These are phyloP conservation scores for Phymorhynchus buccinoides DNA, from an alignment of 1,140 invertebrate genomes.

Conservation along the genomic window DNA sequence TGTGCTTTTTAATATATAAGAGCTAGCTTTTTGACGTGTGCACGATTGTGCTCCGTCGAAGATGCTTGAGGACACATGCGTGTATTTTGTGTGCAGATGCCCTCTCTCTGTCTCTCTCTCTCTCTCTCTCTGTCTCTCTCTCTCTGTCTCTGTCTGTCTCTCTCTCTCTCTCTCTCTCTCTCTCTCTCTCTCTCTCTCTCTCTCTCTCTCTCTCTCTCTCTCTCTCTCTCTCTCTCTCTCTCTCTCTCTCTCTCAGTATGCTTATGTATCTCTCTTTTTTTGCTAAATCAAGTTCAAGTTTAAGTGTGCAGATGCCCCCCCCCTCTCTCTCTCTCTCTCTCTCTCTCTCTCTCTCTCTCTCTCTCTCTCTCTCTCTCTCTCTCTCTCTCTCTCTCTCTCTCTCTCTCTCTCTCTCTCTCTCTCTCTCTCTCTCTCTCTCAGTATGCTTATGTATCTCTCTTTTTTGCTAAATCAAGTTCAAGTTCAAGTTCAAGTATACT, in stretches of 20 bases:
- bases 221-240: constrained; percentile 18
- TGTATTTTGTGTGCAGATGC: too few relatives aligned
- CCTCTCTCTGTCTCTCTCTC: not conserved
- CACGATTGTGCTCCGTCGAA: too few relatives aligned
- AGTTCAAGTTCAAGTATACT: not conserved
- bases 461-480: not conserved
- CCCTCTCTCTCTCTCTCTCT: too few relatives aligned
- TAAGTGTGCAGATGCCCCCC: not conserved
- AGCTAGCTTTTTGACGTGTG: too few relatives aligned
- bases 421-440: not conserved
- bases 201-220: not conserved
- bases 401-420: constrained; percentile 7
- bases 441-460: too few relatives aligned
- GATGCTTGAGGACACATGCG: too few relatives aligned
- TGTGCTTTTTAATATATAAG: too few relatives aligned
- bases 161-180: constrained; percentile 1
- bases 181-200: not conserved
- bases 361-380: not conserved
- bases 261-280: not conserved
- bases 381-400: constrained; percentile 23
- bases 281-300: not conserved
- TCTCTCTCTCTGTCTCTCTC: not conserved
- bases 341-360: too few relatives aligned
- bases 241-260: not conserved
- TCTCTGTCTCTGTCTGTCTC: not conserved